phyloP scores from a whole-genome alignment of 1,140 invertebrate genomes.

The Cyphomyrmex costatus region DNA sequence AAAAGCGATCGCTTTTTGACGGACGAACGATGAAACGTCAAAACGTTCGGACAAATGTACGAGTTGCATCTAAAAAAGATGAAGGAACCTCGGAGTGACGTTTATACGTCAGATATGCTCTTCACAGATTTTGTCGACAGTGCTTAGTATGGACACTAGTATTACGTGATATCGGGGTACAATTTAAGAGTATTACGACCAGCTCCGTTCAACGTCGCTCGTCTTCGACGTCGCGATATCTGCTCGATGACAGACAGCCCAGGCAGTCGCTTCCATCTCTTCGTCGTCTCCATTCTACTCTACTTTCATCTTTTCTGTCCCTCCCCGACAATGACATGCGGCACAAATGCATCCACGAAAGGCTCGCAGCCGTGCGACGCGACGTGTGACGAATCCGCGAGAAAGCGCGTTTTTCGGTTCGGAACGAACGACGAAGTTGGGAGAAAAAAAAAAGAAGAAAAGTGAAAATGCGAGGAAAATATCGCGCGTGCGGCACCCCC shows the following conservation, averaged over 20 bases:
- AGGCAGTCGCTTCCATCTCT: constrained; percentile 17
- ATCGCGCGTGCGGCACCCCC: constrained; percentile 34
- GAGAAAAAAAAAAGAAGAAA: not conserved
- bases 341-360: constrained; percentile 74
- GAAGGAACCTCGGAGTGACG: not conserved
- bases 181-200: constrained; percentile 51
- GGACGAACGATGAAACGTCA: not conserved
- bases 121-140: constrained; percentile 3
- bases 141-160: constrained; percentile 15
- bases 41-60: not conserved
- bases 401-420: constrained; percentile 15
- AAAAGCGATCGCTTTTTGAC: not conserved
- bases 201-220: constrained; percentile 27
- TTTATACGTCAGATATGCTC: not conserved
- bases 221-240: constrained; percentile 37
- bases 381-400: constrained; percentile 73
- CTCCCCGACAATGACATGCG: constrained; percentile 3
- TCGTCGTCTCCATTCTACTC: constrained; percentile 11
- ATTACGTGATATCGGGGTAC: not conserved
- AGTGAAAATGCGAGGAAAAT: constrained; percentile 42
- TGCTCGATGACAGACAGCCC: constrained; percentile 65
- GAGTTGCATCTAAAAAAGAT: not conserved
- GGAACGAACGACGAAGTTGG: not conserved
- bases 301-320: not conserved
- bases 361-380: constrained; percentile 57